phyloP scores from a whole-genome alignment of 2,888 invertebrate species.

The Synergus gifuensis region DNA sequence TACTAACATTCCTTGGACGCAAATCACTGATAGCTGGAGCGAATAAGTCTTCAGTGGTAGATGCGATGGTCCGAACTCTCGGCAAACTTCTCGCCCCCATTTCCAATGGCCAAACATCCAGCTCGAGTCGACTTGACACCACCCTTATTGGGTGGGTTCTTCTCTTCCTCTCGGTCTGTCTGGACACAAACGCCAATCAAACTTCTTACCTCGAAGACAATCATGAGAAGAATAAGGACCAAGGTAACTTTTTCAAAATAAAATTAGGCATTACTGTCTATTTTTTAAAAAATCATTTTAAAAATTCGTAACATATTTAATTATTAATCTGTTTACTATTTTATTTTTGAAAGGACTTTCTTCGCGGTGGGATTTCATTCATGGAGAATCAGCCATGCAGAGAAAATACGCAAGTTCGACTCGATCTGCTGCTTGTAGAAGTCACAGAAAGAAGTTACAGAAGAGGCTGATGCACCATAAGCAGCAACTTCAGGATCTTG shows the following conservation, averaged over 20 bases:
- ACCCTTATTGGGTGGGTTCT: conserved; percentile 85
- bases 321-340: not conserved
- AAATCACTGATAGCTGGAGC: conserved; percentile 79
- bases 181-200: conserved; percentile 78
- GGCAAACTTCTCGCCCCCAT: conserved; percentile 81
- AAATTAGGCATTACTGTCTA: not conserved
- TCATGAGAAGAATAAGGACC: conserved; percentile 74
- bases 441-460: conserved; percentile 84
- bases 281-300: not conserved
- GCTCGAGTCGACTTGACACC: conserved; percentile 68
- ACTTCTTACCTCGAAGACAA: conserved; percentile 68
- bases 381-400: conserved; percentile 85
- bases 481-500: conserved; percentile 84
- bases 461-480: conserved; percentile 86
- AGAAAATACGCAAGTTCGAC: conserved; percentile 73
- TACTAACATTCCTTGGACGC: conserved; percentile 92
- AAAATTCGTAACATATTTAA: not conserved
- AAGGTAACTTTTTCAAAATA: conserved; percentile 63
- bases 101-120: conserved; percentile 62
- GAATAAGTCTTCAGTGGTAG: conserved; percentile 83
- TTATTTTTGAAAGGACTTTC: conserved; percentile 66
- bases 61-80: conserved; percentile 82
- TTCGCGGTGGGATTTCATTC: conserved; percentile 93
- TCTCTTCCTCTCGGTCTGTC: conserved; percentile 86
- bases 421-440: conserved; percentile 77